Conservation (phyloP, 92 coral and sea anemone genomes). For the Actinernus sp. region DNA sequence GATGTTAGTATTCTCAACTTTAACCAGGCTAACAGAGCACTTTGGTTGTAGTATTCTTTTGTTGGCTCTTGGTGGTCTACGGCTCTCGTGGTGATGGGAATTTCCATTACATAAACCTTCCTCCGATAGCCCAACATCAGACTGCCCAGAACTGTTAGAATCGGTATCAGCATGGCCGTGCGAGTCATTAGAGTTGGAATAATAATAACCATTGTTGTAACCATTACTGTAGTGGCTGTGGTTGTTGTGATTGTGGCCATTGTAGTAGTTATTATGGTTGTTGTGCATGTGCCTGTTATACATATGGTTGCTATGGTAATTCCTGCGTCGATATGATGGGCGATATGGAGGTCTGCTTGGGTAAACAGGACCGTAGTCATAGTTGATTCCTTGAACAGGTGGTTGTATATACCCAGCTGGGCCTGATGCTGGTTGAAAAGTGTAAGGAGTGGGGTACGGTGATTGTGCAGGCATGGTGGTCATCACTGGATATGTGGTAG, state of each 20-base stretch:
- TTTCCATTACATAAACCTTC: constrained; percentile 40
- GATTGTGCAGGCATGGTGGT: constrained; percentile 53
- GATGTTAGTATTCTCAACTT: constrained; percentile 8
- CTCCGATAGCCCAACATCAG: constrained; percentile 64
- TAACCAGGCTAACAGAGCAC: constrained; percentile 16
- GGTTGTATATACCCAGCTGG: constrained; percentile 65
- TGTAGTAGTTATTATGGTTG: constrained; percentile 37
- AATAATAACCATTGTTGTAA: constrained; percentile 48
- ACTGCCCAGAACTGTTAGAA: constrained; percentile 73
- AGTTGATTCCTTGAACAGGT: constrained; percentile 46
- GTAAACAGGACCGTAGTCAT: constrained; percentile 57
- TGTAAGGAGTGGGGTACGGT: constrained; percentile 60
- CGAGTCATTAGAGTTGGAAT: constrained; percentile 54
- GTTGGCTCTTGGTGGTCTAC: constrained; percentile 5
- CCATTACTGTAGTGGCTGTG: constrained; percentile 23
- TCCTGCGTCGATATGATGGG: constrained; percentile 62
- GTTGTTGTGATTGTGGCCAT: constrained; percentile 12
- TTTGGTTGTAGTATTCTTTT: constrained; percentile 9
- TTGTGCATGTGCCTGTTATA: constrained; percentile 56
- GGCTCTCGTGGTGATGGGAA: constrained; percentile 32
- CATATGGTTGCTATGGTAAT: constrained; percentile 44
- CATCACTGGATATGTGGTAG: constrained; percentile 65
- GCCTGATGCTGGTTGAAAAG: constrained; percentile 52
- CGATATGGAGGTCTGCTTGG: constrained; percentile 74
- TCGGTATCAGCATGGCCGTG: constrained; percentile 62